Evolutionary conservation across 92 coral and sea anemone species (phyloP).

Genomic region (Micromussa lordhowensis): DNA sequence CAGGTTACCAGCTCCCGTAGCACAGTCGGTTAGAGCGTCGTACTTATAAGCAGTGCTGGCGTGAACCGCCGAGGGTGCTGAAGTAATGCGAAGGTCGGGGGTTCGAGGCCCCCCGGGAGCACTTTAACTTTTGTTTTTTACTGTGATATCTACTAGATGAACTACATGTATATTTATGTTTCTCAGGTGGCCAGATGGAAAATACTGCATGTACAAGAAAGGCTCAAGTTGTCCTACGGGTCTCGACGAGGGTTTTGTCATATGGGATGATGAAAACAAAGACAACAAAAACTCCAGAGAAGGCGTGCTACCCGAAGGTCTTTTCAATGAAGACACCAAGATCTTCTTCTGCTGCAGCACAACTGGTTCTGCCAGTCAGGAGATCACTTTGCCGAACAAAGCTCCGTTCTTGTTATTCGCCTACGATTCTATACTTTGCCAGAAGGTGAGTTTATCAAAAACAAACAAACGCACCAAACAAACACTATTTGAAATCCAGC

Average conservation of each 20-base stretch:
- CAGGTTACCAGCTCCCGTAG: constrained; percentile 62
- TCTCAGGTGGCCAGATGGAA: constrained; percentile 95
- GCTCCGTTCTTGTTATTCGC: constrained; percentile 87
- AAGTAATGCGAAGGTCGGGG: constrained; percentile 62
- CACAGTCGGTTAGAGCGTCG: constrained; percentile 89
- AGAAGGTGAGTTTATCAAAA: constrained; percentile 69
- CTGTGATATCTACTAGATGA: not conserved
- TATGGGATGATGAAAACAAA: constrained; percentile 97
- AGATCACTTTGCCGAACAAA: constrained; percentile 79
- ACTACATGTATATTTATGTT: not conserved
- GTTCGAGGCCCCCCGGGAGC: constrained; percentile 23
- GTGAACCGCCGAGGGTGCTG: constrained; percentile 32
- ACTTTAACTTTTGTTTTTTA: not conserved
- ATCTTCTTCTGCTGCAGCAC: constrained; percentile 94
- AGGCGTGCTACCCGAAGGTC: constrained; percentile 93
- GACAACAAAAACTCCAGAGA: constrained; percentile 82
- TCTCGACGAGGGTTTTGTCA: constrained; percentile 86
- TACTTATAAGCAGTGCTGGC: constrained; percentile 76
- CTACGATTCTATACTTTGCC: constrained; percentile 80
- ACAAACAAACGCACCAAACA: not conserved
- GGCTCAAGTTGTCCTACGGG: constrained; percentile 85
- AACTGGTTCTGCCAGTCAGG: constrained; percentile 78
- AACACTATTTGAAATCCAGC: not conserved
- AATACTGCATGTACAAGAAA: constrained; percentile 94
- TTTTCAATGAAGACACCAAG: constrained; percentile 88